Percentiles rank a stretch among this genome's conserved stretches.
Evolutionary conservation across 2,797 vertebrate species (phyloP).

Genomic region (Tapera naevia): DNA sequence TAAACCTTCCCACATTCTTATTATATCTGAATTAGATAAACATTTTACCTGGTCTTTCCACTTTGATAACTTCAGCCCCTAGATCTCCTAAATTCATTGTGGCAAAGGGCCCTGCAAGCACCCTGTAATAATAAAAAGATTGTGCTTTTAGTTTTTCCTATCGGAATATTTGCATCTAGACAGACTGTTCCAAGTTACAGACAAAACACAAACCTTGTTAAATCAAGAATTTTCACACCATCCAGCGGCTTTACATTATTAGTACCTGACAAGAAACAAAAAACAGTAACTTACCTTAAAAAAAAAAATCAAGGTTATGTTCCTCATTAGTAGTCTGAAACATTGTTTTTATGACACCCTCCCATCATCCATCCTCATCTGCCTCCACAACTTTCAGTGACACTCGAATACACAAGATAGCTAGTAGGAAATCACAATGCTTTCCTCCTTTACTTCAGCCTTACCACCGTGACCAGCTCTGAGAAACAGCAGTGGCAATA

Average conservation of each 20-base stretch:
- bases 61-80: slow-evolving; percentile 95
- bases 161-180: not conserved
- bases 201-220: slow-evolving; percentile 84
- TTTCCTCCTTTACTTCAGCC: not conserved
- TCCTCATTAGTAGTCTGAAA: not conserved
- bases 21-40: not conserved
- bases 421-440: not conserved
- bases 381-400: not conserved
- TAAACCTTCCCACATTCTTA: not conserved
- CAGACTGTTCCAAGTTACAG: not conserved
- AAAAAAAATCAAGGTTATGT: not conserved
- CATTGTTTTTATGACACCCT: not conserved
- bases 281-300: slow-evolving; percentile 2
- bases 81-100: slow-evolving; percentile 96
- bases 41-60: slow-evolving; percentile 89
- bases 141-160: not conserved
- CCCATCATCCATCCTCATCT: not conserved
- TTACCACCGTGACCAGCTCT: not conserved
- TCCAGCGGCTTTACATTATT: slow-evolving; percentile 80
- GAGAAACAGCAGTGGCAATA: not conserved
- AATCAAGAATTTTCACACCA: slow-evolving; percentile 88
- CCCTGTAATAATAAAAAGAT: slow-evolving; percentile 72
- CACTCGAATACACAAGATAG: not conserved
- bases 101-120: slow-evolving; percentile 93
- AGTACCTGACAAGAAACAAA: slow-evolving; percentile 70